A percentile compares a stretch with the other conserved stretches of the same genome.
These are phyloP conservation scores for Solenopsis fugax DNA, from an alignment of 1,140 invertebrate species.

Conservation along the genomic window DNA sequence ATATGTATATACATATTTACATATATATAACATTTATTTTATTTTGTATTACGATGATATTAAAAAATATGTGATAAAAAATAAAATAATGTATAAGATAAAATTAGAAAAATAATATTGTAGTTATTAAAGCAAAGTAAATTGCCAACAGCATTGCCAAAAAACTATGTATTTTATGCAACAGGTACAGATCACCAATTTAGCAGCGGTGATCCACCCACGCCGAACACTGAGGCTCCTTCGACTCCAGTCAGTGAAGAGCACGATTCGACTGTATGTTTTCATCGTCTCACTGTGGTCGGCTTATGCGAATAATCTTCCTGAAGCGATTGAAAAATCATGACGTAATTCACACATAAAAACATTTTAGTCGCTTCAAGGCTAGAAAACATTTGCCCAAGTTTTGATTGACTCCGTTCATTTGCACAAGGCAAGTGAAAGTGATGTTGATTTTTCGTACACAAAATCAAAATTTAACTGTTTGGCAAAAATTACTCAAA, in stretches of 20 bases:
- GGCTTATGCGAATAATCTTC: constrained; percentile 53
- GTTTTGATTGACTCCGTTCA: constrained; percentile 33
- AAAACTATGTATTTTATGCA: constrained; percentile 11
- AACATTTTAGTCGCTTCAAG: constrained; percentile 13
- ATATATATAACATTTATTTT: neutral
- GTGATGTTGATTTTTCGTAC: constrained; percentile 25
- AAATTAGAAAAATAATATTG: neutral
- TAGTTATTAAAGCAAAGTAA: neutral
- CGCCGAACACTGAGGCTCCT: constrained; percentile 84
- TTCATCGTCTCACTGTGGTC: constrained; percentile 75
- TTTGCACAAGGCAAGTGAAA: constrained; percentile 41
- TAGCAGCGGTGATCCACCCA: constrained; percentile 83
- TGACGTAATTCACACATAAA: constrained; percentile 32
- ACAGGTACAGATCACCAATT: constrained; percentile 82
- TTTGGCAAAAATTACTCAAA: neutral
- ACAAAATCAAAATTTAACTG: neutral
- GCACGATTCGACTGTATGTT: constrained; percentile 74
- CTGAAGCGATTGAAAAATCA: constrained; percentile 47
- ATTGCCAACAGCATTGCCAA: neutral
- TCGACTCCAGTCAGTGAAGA: constrained; percentile 84
- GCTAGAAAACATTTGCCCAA: constrained; percentile 45
- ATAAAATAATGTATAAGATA: neutral
- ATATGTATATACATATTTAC: too few species aligned
- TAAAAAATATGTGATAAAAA: neutral
- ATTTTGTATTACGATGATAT: too few species aligned